Evolutionary conservation across 2,797 vertebrate species (phyloP).

Genomic region (Acanthurus lineatus): DNA sequence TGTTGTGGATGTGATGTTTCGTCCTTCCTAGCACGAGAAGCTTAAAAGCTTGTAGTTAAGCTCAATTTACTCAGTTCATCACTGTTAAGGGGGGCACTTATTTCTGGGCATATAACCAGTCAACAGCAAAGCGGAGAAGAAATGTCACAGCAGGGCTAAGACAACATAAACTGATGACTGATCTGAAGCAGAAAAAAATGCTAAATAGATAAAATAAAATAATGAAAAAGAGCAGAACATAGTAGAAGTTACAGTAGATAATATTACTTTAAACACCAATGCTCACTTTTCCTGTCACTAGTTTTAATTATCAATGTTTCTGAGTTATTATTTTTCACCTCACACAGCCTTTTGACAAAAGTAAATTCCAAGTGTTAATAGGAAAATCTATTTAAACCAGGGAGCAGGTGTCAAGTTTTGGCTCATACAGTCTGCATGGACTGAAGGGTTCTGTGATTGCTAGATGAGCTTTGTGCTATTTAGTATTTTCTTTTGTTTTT

Average conservation of each 20-base stretch:
- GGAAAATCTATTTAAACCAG: constrained; percentile 22
- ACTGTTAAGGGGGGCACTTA: too few species aligned
- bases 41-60: not conserved
- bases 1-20: not conserved
- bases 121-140: not conserved
- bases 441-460: constrained; percentile 4
- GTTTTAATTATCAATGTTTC: constrained; percentile 34
- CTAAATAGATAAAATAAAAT: not conserved
- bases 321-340: constrained; percentile 47
- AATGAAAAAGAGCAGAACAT: constrained; percentile 2
- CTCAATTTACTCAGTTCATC: not conserved
- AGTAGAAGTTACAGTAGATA: constrained; percentile 4
- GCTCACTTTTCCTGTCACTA: constrained; percentile 25
- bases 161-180: constrained; percentile 2
- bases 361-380: constrained; percentile 29
- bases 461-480: constrained; percentile 44
- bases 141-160: constrained; percentile 8
- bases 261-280: not conserved
- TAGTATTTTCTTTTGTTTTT: constrained; percentile 36
- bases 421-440: constrained; percentile 12
- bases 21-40: not conserved
- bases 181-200: not conserved
- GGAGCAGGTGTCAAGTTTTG: constrained; percentile 29
- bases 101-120: constrained; percentile 13
- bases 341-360: not conserved